phyloP scores from a whole-genome alignment of 2,113 vertebrate genomes.

The Tylochromis polylepis region DNA sequence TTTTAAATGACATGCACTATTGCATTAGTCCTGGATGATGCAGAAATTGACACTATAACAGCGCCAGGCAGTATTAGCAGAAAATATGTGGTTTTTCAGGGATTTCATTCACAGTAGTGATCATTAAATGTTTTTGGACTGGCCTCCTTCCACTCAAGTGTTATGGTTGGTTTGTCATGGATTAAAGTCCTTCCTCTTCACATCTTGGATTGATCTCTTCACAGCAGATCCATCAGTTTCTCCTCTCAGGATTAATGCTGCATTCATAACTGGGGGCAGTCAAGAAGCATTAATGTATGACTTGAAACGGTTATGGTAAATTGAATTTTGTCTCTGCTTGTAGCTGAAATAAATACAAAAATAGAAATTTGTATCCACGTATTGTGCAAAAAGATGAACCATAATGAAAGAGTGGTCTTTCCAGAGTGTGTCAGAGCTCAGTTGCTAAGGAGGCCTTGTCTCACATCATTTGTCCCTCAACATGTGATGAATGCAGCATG shows the following conservation, averaged over 20 bases:
- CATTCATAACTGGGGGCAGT: slow-evolving; percentile 35
- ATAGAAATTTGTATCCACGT: neutral
- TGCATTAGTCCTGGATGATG: slow-evolving; percentile 14
- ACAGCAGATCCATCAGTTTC: neutral
- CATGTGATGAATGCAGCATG: slow-evolving; percentile 47
- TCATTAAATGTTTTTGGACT: neutral
- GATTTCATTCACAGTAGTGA: neutral
- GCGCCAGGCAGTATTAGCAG: slow-evolving; percentile 43
- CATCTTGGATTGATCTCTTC: neutral
- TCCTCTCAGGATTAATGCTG: slow-evolving; percentile 54
- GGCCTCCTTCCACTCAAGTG: neutral
- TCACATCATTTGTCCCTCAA: neutral
- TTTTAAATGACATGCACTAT: slow-evolving; percentile 13
- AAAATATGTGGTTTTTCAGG: neutral
- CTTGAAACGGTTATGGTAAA: neutral
- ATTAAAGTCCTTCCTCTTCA: slow-evolving; percentile 13
- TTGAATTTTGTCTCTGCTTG: neutral
- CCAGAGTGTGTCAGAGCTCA: neutral
- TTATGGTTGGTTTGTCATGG: neutral
- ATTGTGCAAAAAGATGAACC: neutral
- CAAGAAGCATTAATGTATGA: neutral
- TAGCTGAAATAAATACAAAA: neutral
- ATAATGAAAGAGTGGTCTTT: neutral
- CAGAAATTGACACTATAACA: neutral
- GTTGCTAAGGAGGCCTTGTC: neutral